Evolutionary conservation across 2,113 vertebrate species (phyloP).

Genomic region (Nothobranchius furzeri): DNA sequence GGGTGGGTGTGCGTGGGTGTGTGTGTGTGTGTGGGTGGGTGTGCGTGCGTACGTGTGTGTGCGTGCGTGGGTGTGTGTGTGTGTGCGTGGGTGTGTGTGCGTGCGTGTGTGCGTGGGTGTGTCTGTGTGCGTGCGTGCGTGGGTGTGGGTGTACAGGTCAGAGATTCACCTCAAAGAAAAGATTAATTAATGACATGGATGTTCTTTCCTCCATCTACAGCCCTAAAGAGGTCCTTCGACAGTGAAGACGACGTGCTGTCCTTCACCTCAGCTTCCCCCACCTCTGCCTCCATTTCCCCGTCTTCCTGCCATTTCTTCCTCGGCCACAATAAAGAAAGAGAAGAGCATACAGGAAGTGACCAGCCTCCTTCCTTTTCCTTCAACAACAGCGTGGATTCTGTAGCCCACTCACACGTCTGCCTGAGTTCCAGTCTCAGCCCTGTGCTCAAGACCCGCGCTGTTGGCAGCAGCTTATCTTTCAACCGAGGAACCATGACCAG

Average conservation of each 20-base stretch:
- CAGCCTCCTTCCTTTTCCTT: conserved; percentile 43
- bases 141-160: no score
- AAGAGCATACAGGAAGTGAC: conserved; percentile 35
- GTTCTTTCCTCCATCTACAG: conserved; percentile 64
- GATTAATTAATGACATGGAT: not conserved
- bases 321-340: conserved; percentile 60
- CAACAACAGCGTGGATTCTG: conserved; percentile 43
- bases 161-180: no score
- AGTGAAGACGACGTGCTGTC: conserved; percentile 76
- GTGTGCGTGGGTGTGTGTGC: no score
- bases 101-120: no score
- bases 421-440: conserved; percentile 64
- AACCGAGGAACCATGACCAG: conserved; percentile 75
- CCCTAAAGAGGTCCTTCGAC: conserved; percentile 87
- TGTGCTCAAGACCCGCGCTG: conserved; percentile 63
- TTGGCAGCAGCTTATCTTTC: conserved; percentile 75
- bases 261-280: conserved; percentile 68
- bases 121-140: no score
- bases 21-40: no score
- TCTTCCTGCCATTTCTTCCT: conserved; percentile 49
- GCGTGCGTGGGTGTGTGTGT: no score
- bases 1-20: no score
- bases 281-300: conserved; percentile 62
- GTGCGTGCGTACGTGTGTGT: no score
- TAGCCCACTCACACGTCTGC: conserved; percentile 52